A percentile compares a stretch with the other conserved stretches of the same genome.
Evolutionary conservation across 2,113 vertebrate genomes (phyloP).

Genomic region (Otis tarda): DNA sequence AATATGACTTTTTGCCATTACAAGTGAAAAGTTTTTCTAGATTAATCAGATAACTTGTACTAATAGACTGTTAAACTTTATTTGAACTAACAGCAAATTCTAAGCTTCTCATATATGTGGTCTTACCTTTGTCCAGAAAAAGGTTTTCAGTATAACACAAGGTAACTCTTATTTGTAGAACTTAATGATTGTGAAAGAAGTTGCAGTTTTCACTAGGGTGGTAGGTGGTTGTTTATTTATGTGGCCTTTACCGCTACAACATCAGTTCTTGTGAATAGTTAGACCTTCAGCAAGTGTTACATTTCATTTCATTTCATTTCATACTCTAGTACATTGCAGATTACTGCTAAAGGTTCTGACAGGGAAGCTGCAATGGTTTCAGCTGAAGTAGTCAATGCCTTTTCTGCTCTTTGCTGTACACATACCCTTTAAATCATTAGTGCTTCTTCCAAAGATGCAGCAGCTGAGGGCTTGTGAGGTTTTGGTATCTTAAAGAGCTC

Average conservation of each 20-base stretch:
- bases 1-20: background rate
- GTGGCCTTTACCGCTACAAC: background rate
- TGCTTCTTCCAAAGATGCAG: background rate
- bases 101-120: background rate
- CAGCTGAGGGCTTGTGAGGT: background rate
- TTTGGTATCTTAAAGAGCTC: background rate
- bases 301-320: background rate
- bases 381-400: background rate
- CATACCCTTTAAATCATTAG: background rate
- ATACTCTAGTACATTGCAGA: background rate
- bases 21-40: background rate
- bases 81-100: background rate
- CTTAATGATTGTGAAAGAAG: background rate
- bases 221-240: background rate
- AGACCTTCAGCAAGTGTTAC: background rate
- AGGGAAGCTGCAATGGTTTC: background rate
- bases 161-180: background rate
- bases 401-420: background rate
- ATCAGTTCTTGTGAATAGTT: background rate
- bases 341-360: background rate
- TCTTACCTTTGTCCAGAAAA: background rate
- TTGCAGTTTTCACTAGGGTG: background rate
- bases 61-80: background rate
- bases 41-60: background rate
- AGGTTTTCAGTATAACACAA: background rate